Base-by-base conservation (phyloP, 2,888 invertebrate species). In the Pristionchus maxplancki region DNA sequence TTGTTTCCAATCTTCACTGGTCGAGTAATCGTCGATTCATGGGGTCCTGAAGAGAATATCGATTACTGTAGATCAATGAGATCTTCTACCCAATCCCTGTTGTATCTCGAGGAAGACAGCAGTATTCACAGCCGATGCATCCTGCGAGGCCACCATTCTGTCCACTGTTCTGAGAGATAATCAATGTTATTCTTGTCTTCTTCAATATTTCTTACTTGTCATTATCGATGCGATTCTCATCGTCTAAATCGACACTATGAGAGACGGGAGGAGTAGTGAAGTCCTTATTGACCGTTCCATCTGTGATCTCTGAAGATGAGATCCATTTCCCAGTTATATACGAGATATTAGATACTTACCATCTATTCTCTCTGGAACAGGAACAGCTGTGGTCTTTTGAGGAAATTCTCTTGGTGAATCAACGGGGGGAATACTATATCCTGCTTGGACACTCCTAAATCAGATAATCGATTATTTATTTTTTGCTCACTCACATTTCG, bases 1-100 rank as follows among this genome's bases (percentile, higher is more conserved):
- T 91, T 91, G 28, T 94, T 93, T 62, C 94, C 94, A 58, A 94
- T 93, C 88, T 92, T 92, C 48, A 94, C 91, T 0, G 94, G 91
- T 74, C 91, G 90, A 3, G 90, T 88, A 5, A 94, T 93, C 4
- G 93, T 91, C 4, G 91, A 90, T 11, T 90, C 90, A 67, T 90
- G 90, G 6, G 94, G 94, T 31, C 92, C 91, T 90, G 81, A 58
- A 84, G 6, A 37, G 84, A 58, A 37, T 31, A 34, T 53, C 5
- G 28, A 31, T 50, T 15, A 17, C 62, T 1, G n/a, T 37, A 17
- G 15, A 31, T 17, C 37, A 15, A 11, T 11, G 28, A n/a, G 15
- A 15, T 53, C 2, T 28, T 20, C 28, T 28, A 85, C 92, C 93
- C 82, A 90, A 90, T 82, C 94, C 94, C 37, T 90, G 83, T 83